These are phyloP conservation scores for Thrips palmi DNA, from an alignment of 1,140 invertebrate species.

Conservation along the genomic window DNA sequence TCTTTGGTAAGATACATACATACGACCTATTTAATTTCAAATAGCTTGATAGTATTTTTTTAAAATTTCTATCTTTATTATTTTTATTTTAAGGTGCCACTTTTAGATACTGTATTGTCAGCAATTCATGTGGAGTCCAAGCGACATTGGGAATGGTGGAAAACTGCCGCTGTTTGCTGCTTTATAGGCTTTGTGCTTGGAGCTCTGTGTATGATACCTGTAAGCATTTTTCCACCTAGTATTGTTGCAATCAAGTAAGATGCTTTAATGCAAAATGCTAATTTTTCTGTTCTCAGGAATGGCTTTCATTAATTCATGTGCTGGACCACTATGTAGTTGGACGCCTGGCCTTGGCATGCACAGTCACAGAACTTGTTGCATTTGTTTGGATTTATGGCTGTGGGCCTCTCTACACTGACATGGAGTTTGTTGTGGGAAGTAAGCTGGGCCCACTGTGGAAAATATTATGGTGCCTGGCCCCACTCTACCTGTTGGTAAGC, in stretches of 20 bases:
- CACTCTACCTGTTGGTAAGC: constrained; percentile 23
- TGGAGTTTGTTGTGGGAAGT: constrained; percentile 31
- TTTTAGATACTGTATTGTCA: constrained; percentile 27
- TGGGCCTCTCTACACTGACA: constrained; percentile 27
- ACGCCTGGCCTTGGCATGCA: constrained; percentile 25
- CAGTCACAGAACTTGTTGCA: constrained; percentile 26
- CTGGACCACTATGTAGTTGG: constrained; percentile 31
- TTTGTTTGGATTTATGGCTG: constrained; percentile 30
- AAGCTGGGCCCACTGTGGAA: constrained; percentile 26
- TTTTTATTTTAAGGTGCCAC: constrained; percentile 24
- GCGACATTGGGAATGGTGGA: constrained; percentile 24
- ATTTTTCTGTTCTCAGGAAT: constrained; percentile 13
- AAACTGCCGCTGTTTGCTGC: constrained; percentile 18
- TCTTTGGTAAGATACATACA: constrained; percentile 27
- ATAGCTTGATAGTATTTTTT: constrained; percentile 8
- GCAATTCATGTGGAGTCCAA: constrained; percentile 24
- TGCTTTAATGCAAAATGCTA: background rate
- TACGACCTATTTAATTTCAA: background rate
- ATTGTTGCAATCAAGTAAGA: background rate
- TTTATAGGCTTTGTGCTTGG: constrained; percentile 22
- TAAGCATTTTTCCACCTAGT: constrained; percentile 14
- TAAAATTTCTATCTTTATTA: background rate
- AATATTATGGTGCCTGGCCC: constrained; percentile 26
- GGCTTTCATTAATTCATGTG: constrained; percentile 23
- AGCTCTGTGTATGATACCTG: constrained; percentile 18